Base-by-base conservation (phyloP, 2,797 vertebrate species). In the Smutsia temminckii region DNA sequence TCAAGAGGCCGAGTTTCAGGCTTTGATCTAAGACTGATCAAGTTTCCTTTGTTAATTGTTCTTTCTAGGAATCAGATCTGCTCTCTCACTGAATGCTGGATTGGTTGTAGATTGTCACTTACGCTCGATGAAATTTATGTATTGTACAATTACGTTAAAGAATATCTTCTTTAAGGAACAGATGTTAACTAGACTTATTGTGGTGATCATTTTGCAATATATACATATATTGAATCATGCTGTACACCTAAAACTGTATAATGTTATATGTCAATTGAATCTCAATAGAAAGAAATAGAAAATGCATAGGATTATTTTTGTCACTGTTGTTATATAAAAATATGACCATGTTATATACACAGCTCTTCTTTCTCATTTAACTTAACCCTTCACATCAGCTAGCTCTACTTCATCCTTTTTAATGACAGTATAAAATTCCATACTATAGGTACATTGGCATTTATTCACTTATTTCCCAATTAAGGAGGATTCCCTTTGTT, bases 81-180 rank as follows among this genome's bases (percentile, higher is more conserved):
- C 7, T 84, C 14, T 61, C 5, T 21, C 29, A 91, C 37, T 72
- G 77, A 91, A 61, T 53, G 9, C 3, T 91, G 29, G 32, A 79
- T 90, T 59, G 78, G 37, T 59, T 86, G 42, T 87, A n/a, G 29
- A 87, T 91, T 72, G 6, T 51, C 29, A 25, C 14, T 8, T 32
- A 49, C 29, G 20, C 27, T 66, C 1, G 32, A 57, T 55, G 37
- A 88, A 66, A 63, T 84, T 87, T 79, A 93, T 64, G 16, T 66
- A 59, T 53, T 55, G 14, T 37, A 46, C 4, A 34, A 69, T 12
- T 61, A 27, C 34, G 40, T 53, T 90, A 32, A 80, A 63, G n/a
- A 85, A 69, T 77, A 81, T 75, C 66, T 85, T 87, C 55, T 87
- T 27, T 74, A 74, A 25, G 49, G 55, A 74, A 59, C 63, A 11